A percentile compares a stretch with the other conserved stretches of the same genome.
Conservation (phyloP, 2,888 invertebrate genomes). For the Apocheima hispidaria region DNA sequence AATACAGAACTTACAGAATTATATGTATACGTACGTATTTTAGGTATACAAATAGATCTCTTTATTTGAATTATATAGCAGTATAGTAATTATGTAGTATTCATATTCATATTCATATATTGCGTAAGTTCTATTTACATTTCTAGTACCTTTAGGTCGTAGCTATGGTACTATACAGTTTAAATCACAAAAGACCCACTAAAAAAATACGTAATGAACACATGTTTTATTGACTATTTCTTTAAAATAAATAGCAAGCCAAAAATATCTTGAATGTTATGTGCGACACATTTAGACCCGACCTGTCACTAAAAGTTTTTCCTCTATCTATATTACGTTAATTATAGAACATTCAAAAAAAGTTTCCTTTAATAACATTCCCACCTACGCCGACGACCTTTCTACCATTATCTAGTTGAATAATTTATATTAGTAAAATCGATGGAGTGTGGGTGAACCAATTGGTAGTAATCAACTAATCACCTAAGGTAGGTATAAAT, state of each 20-base stretch:
- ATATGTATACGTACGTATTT: too few relatives aligned
- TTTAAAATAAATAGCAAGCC: constrained; percentile 4
- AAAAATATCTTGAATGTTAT: not conserved
- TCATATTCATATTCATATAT: too few relatives aligned
- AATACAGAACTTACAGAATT: too few relatives aligned
- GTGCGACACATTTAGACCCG: not conserved
- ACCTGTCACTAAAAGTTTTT: not conserved
- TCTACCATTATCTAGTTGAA: constrained; percentile 1
- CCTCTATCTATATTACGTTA: not conserved
- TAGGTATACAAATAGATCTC: too few relatives aligned
- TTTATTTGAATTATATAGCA: too few relatives aligned
- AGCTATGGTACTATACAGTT: too few relatives aligned
- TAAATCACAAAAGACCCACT: not conserved
- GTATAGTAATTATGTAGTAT: too few relatives aligned
- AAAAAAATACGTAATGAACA: not conserved
- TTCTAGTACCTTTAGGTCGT: too few relatives aligned
- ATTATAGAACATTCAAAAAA: constrained; percentile 3
- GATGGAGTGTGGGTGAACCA: constrained; percentile 14
- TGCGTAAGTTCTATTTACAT: too few relatives aligned
- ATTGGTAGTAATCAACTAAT: constrained; percentile 16
- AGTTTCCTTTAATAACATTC: not conserved
- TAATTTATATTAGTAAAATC: constrained; percentile 16
- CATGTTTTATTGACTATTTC: not conserved
- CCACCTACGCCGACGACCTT: constrained; percentile 10
- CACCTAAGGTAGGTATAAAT: constrained; percentile 2